Percentiles rank a stretch among this genome's conserved stretches.
phyloP scores from a whole-genome alignment of 1,140 invertebrate genomes.

The Rhagoletis pomonella region DNA sequence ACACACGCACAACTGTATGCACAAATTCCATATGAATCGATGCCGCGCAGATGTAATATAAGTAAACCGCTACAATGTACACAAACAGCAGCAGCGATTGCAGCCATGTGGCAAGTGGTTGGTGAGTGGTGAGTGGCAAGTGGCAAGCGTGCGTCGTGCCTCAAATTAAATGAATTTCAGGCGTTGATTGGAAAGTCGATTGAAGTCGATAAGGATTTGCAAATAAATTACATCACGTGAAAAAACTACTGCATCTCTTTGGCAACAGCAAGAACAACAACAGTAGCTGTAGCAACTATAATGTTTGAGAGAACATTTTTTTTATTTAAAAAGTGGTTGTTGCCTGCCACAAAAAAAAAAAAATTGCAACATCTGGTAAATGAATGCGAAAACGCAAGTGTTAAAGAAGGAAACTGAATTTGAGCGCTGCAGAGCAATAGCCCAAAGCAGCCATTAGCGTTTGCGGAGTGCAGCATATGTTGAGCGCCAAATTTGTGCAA shows the following conservation, averaged over 20 bases:
- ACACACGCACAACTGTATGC: not conserved
- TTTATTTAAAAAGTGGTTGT: not conserved
- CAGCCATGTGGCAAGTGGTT: slow-evolving; percentile 16
- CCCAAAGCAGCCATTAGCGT: not conserved
- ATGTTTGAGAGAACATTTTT: not conserved
- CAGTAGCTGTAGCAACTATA: not conserved
- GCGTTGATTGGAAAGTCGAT: not conserved
- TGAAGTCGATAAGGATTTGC: not conserved
- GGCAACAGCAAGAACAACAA: not conserved
- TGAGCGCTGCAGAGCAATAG: not conserved
- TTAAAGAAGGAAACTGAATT: not conserved
- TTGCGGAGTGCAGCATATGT: not conserved
- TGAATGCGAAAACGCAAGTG: not conserved
- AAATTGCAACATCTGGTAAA: slow-evolving; percentile 49
- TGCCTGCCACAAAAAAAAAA: slow-evolving; percentile 16
- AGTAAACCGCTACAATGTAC: slow-evolving; percentile 16
- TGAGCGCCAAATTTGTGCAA: not conserved
- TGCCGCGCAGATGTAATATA: not conserved
- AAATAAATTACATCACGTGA: not conserved
- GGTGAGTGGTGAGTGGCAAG: not conserved
- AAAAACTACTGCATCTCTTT: not conserved
- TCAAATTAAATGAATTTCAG: slow-evolving; percentile 46
- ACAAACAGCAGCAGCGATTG: not conserved
- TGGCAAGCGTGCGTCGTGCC: not conserved
- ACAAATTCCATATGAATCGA: not conserved